phyloP scores from a whole-genome alignment of 2,797 vertebrate genomes.

The Chloroceryle amazona region DNA sequence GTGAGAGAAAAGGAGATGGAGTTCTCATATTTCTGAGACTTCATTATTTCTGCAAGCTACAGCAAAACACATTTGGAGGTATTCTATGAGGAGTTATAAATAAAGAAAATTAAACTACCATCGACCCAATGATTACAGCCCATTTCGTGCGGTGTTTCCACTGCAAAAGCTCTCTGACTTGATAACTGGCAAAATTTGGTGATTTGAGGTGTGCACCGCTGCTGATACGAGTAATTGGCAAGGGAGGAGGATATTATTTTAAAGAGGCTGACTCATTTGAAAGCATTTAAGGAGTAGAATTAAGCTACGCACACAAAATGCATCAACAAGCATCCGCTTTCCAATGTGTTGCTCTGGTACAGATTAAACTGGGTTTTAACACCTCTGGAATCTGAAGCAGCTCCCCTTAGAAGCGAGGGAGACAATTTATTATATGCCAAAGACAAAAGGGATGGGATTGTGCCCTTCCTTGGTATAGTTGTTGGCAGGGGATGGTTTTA shows the following conservation, averaged over 20 bases:
- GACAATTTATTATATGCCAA: background rate
- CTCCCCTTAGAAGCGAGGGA: background rate
- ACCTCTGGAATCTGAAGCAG: background rate
- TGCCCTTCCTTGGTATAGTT: background rate
- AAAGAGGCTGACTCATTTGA: constrained; percentile 19
- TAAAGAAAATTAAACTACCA: constrained; percentile 65
- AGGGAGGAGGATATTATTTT: constrained; percentile 33
- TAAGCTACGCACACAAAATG: background rate
- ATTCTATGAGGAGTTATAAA: constrained; percentile 50
- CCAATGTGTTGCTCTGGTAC: background rate
- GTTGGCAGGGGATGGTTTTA: background rate
- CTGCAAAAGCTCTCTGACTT: constrained; percentile 13
- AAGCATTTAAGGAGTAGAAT: constrained; percentile 17
- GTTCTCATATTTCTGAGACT: constrained; percentile 31
- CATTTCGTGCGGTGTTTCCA: background rate
- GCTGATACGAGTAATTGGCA: constrained; percentile 54
- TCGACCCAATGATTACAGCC: constrained; percentile 8
- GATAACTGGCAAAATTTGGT: constrained; percentile 55
- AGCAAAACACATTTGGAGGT: constrained; percentile 15
- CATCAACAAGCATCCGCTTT: background rate
- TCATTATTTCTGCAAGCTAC: constrained; percentile 44
- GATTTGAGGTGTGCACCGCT: constrained; percentile 14
- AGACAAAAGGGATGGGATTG: background rate
- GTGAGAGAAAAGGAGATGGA: background rate
- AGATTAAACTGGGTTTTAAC: background rate